Evolutionary conservation across 1,140 invertebrate species (phyloP).

Genomic region (Orius insidiosus): DNA sequence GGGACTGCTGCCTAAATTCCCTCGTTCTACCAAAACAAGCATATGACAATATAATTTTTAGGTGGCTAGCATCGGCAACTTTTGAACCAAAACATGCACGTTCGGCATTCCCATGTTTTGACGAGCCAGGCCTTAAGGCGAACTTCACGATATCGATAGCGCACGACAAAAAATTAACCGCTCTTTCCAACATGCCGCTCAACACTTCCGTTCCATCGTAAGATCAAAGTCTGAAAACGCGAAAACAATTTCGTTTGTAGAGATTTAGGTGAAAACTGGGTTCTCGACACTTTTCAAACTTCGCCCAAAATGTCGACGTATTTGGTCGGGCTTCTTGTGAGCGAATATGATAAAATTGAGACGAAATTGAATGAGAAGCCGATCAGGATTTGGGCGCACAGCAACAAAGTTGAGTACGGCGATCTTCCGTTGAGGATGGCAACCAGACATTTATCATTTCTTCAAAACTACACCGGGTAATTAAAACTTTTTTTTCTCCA

Average conservation of each 20-base stretch:
- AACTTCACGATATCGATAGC: conserved; percentile 27
- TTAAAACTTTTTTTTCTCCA: not conserved
- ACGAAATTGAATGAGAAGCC: not conserved
- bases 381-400: conserved; percentile 6
- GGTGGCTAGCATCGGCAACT: conserved; percentile 35
- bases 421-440: conserved; percentile 8
- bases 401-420: conserved; percentile 3
- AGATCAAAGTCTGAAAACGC: not conserved
- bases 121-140: conserved; percentile 45
- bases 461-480: not conserved
- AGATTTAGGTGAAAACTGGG: conserved; percentile 6
- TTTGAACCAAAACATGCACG: conserved; percentile 42
- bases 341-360: conserved; percentile 33
- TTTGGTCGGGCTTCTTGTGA: conserved; percentile 49
- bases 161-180: conserved; percentile 1
- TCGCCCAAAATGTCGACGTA: conserved; percentile 64
- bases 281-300: conserved; percentile 33
- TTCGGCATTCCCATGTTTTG: conserved; percentile 48
- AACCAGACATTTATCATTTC: not conserved
- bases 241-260: too few species aligned
- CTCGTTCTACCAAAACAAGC: too few species aligned
- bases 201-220: conserved; percentile 2
- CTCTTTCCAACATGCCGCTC: conserved; percentile 21
- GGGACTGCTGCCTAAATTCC: too few species aligned
- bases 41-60: too few species aligned